Evolutionary conservation across 1,140 invertebrate species (phyloP).

Genomic region (Drosophila subobscura): DNA sequence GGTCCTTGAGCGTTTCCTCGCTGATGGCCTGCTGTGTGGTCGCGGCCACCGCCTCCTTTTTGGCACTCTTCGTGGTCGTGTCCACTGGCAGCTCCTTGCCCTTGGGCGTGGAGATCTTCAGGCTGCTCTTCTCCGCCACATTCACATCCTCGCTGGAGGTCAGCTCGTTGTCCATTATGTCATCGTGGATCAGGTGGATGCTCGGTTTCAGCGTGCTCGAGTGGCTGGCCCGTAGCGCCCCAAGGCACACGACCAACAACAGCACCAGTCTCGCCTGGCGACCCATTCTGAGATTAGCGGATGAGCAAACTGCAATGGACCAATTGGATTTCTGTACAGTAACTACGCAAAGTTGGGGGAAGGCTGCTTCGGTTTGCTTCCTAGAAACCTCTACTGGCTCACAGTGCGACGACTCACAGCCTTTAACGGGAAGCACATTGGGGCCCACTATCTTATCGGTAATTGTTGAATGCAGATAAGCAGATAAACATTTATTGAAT

Average conservation of each 20-base stretch:
- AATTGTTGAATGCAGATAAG: constrained; percentile 47
- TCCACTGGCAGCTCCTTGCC: constrained; percentile 37
- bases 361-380: not conserved
- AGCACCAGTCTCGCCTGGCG: constrained; percentile 81
- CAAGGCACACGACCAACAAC: constrained; percentile 66
- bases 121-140: constrained; percentile 6
- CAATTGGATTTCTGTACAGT: constrained; percentile 18
- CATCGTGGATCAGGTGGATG: constrained; percentile 40
- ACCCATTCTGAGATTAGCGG: constrained; percentile 54
- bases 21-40: constrained; percentile 47
- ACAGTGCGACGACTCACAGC: constrained; percentile 17
- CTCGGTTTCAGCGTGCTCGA: constrained; percentile 30
- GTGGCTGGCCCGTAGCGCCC: constrained; percentile 54
- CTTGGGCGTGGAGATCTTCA: constrained; percentile 72
- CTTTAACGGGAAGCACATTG: not conserved
- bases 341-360: too few relatives aligned
- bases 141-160: constrained; percentile 50
- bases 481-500: constrained; percentile 67
- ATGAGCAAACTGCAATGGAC: constrained; percentile 45
- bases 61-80: constrained; percentile 31
- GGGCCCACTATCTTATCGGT: constrained; percentile 62
- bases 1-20: constrained; percentile 64
- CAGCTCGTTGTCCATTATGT: constrained; percentile 56
- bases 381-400: constrained; percentile 8
- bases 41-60: constrained; percentile 17